Percentiles rank a stretch among this genome's conserved stretches.
Evolutionary conservation across 1,140 invertebrate genomes (phyloP).

Genomic region (Lucilia cuprina): DNA sequence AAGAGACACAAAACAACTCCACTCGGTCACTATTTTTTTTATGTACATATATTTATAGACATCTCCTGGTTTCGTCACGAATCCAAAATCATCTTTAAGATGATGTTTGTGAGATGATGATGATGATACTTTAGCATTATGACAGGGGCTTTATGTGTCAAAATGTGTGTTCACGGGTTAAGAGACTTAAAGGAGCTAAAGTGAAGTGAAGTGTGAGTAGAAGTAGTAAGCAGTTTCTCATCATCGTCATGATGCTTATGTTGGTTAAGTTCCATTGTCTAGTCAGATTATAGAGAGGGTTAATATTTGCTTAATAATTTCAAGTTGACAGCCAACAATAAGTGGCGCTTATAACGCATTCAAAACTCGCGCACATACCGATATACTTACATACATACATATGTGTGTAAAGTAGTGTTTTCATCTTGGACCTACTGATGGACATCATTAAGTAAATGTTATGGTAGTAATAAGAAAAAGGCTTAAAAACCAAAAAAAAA

Average conservation of each 20-base stretch:
- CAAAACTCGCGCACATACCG: background rate
- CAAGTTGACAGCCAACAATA: conserved; percentile 57
- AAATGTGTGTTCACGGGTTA: background rate
- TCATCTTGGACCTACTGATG: background rate
- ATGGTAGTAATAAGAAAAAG: background rate
- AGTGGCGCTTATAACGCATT: conserved; percentile 54
- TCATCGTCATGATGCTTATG: background rate
- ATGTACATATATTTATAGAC: background rate
- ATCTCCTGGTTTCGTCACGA: conserved; percentile 13
- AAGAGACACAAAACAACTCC: no score
- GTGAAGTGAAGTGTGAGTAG: background rate
- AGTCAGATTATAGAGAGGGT: conserved; percentile 56
- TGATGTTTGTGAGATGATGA: background rate
- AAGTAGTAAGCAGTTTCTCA: background rate
- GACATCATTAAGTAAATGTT: background rate
- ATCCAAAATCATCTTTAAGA: background rate
- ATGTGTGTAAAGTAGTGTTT: no score
- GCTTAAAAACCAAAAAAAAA: background rate
- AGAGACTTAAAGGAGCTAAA: background rate
- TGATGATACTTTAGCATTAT: background rate
- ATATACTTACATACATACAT: no score
- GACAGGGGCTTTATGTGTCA: background rate
- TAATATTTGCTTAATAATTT: conserved; percentile 63
- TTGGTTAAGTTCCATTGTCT: conserved; percentile 27
- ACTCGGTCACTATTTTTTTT: background rate